Evolutionary conservation across 2,797 vertebrate species (phyloP), one percentile per base, ranked within the genome.

Genomic region (Ammospiza maritima): DNA sequence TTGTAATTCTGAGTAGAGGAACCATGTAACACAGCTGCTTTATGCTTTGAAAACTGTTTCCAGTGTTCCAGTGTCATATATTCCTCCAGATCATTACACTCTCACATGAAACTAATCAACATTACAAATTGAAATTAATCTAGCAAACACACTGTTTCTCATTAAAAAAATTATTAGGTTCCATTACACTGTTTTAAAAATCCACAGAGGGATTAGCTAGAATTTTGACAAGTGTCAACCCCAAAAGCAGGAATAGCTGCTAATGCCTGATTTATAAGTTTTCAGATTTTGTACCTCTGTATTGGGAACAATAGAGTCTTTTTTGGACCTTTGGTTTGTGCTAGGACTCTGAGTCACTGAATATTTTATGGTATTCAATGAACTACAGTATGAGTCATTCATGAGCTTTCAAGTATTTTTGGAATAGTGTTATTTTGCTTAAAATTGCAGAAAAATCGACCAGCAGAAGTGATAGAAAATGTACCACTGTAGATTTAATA

Each of bases 361-460:
- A 95, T 96, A 97, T 97, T 98, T 98, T 97, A 97, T 89, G 94
- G 83, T 92, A 78, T 95, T 96, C 96, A 96, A 67, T 96, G 87
- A 98, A 96, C 66, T 96, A 97, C 92, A 94, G 94, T 86, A 96
- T 97, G 98, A 98, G 96, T 98, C 97, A 98, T 95, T 97, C 96
- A 96, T 79, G 89, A 91, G 91, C 94, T 96, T 95, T 96, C 90
- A 97, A 97, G 94, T 98, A 98, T 98, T 97, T 98, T 97, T 96
- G 97, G 97, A 97, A 96, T 97, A 95, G 96, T 89, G 90, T 83
- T 97, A 91, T 97, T 97, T 97, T 97, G 91, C 94, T 97, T 97
- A 94, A 87, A 97, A 96, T 90, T 92, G 84, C 91, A 96, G 94
- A 84, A 94, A 96, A 96, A 93, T 88, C 2, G 26, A 94, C 93